A percentile compares a stretch with the other conserved stretches of the same genome.
Evolutionary conservation across 2,797 vertebrate species (phyloP).

Genomic region (Sebastes variabilis): DNA sequence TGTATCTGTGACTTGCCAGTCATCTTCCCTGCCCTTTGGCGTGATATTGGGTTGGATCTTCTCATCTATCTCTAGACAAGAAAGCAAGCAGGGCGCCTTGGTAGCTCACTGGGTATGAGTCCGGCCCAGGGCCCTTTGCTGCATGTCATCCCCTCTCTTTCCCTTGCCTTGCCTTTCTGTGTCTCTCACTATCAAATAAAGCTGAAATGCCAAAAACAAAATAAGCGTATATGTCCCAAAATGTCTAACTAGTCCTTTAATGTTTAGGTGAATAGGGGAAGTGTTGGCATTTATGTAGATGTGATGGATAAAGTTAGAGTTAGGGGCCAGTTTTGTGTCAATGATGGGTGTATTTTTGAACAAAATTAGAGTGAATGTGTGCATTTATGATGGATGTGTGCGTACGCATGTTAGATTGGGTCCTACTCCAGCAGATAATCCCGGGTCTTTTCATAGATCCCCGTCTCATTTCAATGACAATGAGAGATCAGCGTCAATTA

Average conservation of each 20-base stretch:
- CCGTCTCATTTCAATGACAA: slow-evolving; percentile 69
- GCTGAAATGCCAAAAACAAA: background rate
- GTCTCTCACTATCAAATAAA: no score
- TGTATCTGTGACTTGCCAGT: no score
- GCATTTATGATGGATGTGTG: background rate
- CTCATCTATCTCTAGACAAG: background rate
- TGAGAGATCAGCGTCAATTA: slow-evolving; percentile 64
- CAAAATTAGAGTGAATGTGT: background rate
- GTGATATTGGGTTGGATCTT: no score
- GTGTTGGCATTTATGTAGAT: background rate
- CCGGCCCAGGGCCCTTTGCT: fast-evolving
- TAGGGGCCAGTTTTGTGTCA: background rate
- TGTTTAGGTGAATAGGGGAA: background rate
- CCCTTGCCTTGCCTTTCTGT: no score
- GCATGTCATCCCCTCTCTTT: no score
- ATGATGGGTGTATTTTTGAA: background rate
- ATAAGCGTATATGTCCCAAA: background rate
- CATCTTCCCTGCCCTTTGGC: no score
- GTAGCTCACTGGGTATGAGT: no score
- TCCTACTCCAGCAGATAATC: slow-evolving; percentile 42
- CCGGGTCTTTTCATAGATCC: slow-evolving; percentile 43
- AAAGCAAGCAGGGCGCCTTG: background rate
- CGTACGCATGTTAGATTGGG: background rate
- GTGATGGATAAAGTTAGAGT: background rate
- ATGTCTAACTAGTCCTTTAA: background rate